A percentile compares a stretch with the other conserved stretches of the same genome.
These are phyloP conservation scores for Boulengeromyrus knoepffleri DNA, from an alignment of 2,113 vertebrate species.

Conservation along the genomic window DNA sequence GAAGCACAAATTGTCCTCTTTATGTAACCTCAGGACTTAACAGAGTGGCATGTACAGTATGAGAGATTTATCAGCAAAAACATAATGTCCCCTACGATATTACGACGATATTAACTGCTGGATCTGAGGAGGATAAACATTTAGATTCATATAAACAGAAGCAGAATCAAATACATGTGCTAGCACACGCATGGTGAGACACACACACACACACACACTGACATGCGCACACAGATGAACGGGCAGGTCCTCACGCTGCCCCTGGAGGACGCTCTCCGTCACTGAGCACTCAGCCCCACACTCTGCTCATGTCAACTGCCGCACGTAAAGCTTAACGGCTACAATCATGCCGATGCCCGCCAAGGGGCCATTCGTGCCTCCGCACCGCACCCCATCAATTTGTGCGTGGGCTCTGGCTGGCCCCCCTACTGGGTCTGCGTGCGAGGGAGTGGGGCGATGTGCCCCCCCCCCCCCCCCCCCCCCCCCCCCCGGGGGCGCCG, in stretches of 20 bases:
- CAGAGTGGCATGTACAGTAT: not conserved
- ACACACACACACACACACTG: not conserved
- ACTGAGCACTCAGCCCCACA: slow-evolving; percentile 36
- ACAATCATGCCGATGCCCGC: slow-evolving; percentile 53
- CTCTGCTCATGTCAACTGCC: slow-evolving; percentile 51
- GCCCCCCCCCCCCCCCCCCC: too few relatives aligned
- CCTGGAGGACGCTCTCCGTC: slow-evolving; percentile 28
- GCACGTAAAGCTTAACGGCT: slow-evolving; percentile 55
- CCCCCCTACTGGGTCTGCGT: too few relatives aligned
- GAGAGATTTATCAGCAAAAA: not conserved
- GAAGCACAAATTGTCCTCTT: not conserved
- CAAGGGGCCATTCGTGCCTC: slow-evolving; percentile 50
- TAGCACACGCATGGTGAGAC: not conserved
- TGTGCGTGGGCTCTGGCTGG: slow-evolving; percentile 33
- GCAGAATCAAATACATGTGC: not conserved
- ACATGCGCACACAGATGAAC: not conserved
- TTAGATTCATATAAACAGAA: not conserved
- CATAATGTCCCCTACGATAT: not conserved
- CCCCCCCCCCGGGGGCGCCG: too few relatives aligned
- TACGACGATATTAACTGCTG: not conserved
- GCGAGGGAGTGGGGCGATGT: too few relatives aligned
- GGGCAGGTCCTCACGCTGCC: not conserved
- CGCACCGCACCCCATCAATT: slow-evolving; percentile 44
- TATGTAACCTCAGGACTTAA: not conserved
- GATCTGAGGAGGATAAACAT: not conserved